These are phyloP conservation scores for Hydrotaea diabolus DNA, from an alignment of 2,888 invertebrate genomes.

Conservation along the genomic window DNA sequence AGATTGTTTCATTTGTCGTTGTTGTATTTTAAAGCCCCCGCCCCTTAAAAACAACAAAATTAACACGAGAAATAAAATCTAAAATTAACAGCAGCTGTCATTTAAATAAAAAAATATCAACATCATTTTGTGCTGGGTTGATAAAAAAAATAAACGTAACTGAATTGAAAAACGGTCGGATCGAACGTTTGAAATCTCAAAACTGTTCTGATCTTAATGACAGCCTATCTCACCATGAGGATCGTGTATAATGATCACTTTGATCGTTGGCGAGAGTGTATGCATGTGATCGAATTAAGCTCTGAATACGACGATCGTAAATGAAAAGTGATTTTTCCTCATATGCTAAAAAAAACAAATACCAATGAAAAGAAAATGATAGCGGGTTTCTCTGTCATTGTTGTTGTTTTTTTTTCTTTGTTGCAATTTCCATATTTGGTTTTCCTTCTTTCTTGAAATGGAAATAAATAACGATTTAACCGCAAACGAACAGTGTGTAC, in stretches of 20 bases:
- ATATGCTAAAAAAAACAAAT: background rate
- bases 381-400: background rate
- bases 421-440: background rate
- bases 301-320: no score
- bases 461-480: background rate
- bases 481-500: background rate
- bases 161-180: no score
- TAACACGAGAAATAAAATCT: no score
- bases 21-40: slow-evolving; percentile 16
- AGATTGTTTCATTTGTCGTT: no score
- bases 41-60: background rate
- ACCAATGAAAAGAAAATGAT: background rate
- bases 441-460: background rate
- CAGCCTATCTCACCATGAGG: background rate
- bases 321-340: no score
- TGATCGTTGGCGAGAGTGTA: background rate
- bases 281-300: no score
- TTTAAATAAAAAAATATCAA: background rate
- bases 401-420: no score
- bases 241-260: background rate
- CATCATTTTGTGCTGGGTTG: background rate
- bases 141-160: background rate
- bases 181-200: background rate
- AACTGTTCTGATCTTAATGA: background rate
- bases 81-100: background rate